Conservation (phyloP, 2,797 vertebrate species). For the Ispidina picta region DNA sequence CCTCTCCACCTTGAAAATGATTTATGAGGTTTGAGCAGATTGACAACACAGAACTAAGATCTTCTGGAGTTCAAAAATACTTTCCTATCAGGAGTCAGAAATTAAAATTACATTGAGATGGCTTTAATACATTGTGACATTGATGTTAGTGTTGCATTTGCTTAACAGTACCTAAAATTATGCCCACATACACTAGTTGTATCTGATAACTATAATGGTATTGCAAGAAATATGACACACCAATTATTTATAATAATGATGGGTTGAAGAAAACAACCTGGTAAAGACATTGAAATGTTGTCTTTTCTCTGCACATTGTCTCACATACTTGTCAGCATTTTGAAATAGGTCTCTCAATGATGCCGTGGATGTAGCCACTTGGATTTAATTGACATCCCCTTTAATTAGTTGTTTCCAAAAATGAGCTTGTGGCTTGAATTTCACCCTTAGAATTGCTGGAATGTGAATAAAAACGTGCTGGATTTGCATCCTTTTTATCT, state of each 20-base stretch:
- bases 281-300: not conserved
- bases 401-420: not conserved
- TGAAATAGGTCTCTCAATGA: not conserved
- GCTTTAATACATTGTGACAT: fast-evolving
- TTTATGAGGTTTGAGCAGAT: not conserved
- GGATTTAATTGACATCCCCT: not conserved
- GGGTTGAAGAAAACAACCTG: not conserved
- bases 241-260: not conserved
- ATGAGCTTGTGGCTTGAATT: not conserved
- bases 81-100: not conserved
- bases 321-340: not conserved
- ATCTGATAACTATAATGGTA: not conserved
- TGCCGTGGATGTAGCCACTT: not conserved
- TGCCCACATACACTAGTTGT: not conserved
- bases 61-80: not conserved
- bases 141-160: not conserved
- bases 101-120: not conserved
- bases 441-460: not conserved
- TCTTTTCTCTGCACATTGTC: not conserved
- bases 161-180: not conserved
- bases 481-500: not conserved
- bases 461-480: not conserved
- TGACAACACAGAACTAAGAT: not conserved
- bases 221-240: not conserved
- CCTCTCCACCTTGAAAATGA: not conserved